A percentile compares a stretch with the other conserved stretches of the same genome.
phyloP scores from a whole-genome alignment of 2,797 vertebrate genomes.

The Lacerta agilis region DNA sequence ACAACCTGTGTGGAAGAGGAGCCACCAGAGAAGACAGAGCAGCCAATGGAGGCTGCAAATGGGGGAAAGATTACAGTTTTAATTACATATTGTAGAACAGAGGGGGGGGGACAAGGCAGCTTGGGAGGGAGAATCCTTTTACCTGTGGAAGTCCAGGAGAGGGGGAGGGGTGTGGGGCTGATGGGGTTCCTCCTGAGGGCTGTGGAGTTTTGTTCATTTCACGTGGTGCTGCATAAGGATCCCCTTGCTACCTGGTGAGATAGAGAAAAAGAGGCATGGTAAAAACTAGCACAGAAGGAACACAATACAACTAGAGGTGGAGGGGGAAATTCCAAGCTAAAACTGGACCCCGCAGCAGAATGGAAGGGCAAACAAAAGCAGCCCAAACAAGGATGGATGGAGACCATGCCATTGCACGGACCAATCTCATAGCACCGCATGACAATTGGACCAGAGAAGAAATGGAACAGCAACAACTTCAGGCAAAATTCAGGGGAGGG shows the following conservation, averaged over 20 bases:
- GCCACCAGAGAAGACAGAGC: neutral
- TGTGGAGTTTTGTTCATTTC: conserved; percentile 99
- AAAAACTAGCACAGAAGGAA: neutral
- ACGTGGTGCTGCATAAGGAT: conserved; percentile 96
- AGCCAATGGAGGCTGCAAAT: neutral
- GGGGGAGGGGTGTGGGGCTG: conserved; percentile 93
- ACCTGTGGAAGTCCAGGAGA: conserved; percentile 97
- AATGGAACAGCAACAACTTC: neutral
- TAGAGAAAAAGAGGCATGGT: conserved; percentile 17
- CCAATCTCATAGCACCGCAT: too few species aligned
- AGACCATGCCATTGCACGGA: too few species aligned
- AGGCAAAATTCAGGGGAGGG: neutral
- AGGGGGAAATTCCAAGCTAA: neutral
- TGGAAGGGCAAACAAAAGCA: neutral
- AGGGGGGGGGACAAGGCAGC: neutral
- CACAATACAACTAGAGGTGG: accelerated
- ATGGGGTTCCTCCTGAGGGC: conserved; percentile 92
- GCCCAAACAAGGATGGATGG: accelerated
- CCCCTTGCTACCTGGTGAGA: conserved; percentile 86
- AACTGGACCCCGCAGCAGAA: neutral
- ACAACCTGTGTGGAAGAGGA: too few species aligned
- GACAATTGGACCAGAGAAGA: neutral
- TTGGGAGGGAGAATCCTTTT: conserved; percentile 53
- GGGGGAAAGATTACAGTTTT: neutral
- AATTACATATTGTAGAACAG: too few species aligned